Base-by-base conservation (phyloP, 2,113 vertebrate species). In the Poecile atricapillus region DNA sequence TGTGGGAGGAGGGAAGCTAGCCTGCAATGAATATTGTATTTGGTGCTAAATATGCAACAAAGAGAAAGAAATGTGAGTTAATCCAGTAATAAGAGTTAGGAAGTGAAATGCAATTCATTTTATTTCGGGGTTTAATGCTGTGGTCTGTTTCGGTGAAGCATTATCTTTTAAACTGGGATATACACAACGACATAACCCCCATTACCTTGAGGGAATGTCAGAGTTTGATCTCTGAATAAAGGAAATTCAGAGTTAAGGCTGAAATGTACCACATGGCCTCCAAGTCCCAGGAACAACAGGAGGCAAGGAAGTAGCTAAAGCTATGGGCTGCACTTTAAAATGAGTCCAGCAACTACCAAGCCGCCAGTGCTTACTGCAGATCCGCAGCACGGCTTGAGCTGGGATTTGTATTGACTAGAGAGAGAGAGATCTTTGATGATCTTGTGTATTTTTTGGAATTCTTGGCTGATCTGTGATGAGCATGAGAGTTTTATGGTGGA, bases 201-300 rank as follows among this genome's bases (percentile, higher is more conserved):
- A 90, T 93, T 91, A 97, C 90, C 95, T 91, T 87, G 63, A 93
- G 90, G 97, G 96, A 98, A 97, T 95, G 95, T 96, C 95, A 78
- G 97, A 97, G 97, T 93, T 94, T 97, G 96, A 95, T 96, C 94
- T 97, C 82, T 3, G 95, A 92, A 97, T 91, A 97, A 97, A 98
- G 97, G 97, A 97, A 97, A 97, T 97, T 97, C 64, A n/a, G 90
- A 94, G 96, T 97, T 97, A 97, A 97, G 94, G 93, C 85, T 97
- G 97, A 98, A 97, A 97, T 87, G 90, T 94, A 92, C 93, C 96
- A 97, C 95, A 97, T 95, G 96, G 97, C 96, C 92, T 97, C 91
- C 91, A 71, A 95, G 87, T 89, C 67, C 37, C 44, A 46, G 81
- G 59, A 95, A 91, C 97, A 96, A 97, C 77, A 65, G 97, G 97